phyloP scores from a whole-genome alignment of 2,797 vertebrate genomes.

The Aldrovandia affinis region DNA sequence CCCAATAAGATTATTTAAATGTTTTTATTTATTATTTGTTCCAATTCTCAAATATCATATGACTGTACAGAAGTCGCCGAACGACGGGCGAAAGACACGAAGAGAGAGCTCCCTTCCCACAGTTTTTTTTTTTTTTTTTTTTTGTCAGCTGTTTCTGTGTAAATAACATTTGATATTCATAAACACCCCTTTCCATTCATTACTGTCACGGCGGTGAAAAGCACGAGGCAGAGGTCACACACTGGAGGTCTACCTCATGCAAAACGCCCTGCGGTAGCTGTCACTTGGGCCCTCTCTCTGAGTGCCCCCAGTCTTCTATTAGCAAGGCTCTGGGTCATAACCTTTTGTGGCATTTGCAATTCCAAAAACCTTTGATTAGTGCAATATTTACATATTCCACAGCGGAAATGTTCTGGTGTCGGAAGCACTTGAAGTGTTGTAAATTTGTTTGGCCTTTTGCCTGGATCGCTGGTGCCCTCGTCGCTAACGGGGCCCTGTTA shows the following conservation, averaged over 20 bases:
- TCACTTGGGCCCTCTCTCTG: conserved; percentile 77
- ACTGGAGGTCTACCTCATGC: conserved; percentile 91
- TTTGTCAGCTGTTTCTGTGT: conserved; percentile 77
- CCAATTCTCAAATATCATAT: conserved; percentile 9
- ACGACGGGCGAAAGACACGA: conserved; percentile 1
- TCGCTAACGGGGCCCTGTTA: conserved; percentile 72
- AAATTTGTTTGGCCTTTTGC: conserved; percentile 92
- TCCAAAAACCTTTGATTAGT: conserved; percentile 92
- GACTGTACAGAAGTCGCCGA: neutral
- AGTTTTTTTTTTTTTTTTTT: conserved; percentile 60
- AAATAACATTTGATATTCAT: conserved; percentile 85
- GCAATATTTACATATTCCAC: conserved; percentile 91
- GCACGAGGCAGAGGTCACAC: conserved; percentile 88
- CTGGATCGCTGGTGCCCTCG: conserved; percentile 71
- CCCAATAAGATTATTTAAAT: neutral
- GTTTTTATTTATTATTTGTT: conserved; percentile 14
- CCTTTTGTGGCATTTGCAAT: conserved; percentile 90
- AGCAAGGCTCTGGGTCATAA: conserved; percentile 88
- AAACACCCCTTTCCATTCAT: conserved; percentile 87
- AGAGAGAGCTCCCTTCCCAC: conserved; percentile 43
- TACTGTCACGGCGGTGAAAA: conserved; percentile 86
- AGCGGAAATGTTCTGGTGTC: conserved; percentile 76
- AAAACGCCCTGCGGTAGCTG: conserved; percentile 86
- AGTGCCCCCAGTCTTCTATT: conserved; percentile 79
- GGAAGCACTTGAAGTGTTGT: conserved; percentile 83